Base-by-base conservation (phyloP, 2,797 vertebrate species). In the Myotis pilosus region DNA sequence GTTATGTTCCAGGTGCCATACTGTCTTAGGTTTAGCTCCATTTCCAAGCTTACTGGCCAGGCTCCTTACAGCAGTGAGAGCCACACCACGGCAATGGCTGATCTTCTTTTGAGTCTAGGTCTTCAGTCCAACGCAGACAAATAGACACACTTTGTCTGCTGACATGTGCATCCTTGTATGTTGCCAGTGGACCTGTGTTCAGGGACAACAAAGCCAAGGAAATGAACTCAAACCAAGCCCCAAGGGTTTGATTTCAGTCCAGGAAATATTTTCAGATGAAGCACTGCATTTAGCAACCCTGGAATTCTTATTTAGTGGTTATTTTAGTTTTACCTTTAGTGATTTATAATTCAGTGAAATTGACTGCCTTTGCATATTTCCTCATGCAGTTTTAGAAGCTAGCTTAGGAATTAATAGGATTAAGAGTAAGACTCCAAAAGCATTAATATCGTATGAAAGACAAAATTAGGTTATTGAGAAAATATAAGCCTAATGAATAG, bases 391-490 rank as follows among this genome's bases (percentile, higher is more conserved):
- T 96, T 96, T 81, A 95, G 95, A 97, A 87, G 68, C 87, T 62
- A 85, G 66, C 55, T 96, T 95, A 89, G 55, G 91, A 68, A 84
- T 97, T 96, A 95, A 72, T 92, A 81, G 64, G 47, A 95, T 97
- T 97, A 94, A 96, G 87, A 81, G n/a, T 88, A 87, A 96, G 88
- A 91, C 55, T 95, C 81, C 81, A 81, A 95, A 95, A 94, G 68
- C 84, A 93, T 96, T 96, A 96, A 94, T 96, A 94, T 92, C 60
- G 66, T 91, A 94, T 90, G 81, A 97, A 96, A 97, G 92, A 85
- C 90, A 96, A 97, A 97, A 97, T 96, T 96, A 96, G 78, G 86
- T 95, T 96, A 95, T 93, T 96, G 96, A 95, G 91, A 95, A 95
- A 96, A 92, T 84, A 92, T n/a, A 91, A 96, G 68, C 51, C 72